phyloP scores from a whole-genome alignment of 2,797 vertebrate genomes.

The Atherinosoma microstoma region DNA sequence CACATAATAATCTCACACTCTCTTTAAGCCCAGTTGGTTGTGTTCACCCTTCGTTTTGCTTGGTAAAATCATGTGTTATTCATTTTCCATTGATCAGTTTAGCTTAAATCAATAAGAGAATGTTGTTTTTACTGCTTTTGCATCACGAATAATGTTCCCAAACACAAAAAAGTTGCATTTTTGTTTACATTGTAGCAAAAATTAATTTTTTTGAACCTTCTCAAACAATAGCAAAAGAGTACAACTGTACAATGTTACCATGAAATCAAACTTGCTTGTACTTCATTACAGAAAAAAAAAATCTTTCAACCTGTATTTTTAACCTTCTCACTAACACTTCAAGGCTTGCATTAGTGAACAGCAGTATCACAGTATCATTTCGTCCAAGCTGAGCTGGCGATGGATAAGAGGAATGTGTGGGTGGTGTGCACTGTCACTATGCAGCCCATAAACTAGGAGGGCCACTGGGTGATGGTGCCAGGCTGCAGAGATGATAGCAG shows the following conservation, averaged over 20 bases:
- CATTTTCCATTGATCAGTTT: constrained; percentile 9
- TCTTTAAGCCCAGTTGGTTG: constrained; percentile 22
- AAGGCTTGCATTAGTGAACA: constrained; percentile 49
- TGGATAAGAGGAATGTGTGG: constrained; percentile 62
- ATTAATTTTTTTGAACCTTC: constrained; percentile 3
- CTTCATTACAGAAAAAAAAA: constrained; percentile 36
- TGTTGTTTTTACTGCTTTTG: constrained; percentile 3
- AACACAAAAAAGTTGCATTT: background rate
- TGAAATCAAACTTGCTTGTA: constrained; percentile 18
- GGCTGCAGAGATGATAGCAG: constrained; percentile 44
- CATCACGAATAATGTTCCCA: background rate
- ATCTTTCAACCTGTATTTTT: constrained; percentile 1
- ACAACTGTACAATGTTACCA: constrained; percentile 16
- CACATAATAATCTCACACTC: no score
- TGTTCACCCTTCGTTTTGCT: constrained; percentile 8
- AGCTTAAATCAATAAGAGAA: constrained; percentile 3
- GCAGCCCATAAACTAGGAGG: constrained; percentile 44
- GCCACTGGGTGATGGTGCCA: constrained; percentile 56
- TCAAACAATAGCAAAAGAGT: constrained; percentile 13
- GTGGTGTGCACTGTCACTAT: constrained; percentile 50
- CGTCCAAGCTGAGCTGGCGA: constrained; percentile 59
- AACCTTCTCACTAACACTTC: constrained; percentile 32
- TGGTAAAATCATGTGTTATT: constrained; percentile 3
- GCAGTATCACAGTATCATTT: constrained; percentile 46
- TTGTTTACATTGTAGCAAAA: background rate